Percentiles rank a stretch among this genome's conserved stretches.
phyloP scores from a whole-genome alignment of 2,888 invertebrate species.

The Drosophila fungiperda region DNA sequence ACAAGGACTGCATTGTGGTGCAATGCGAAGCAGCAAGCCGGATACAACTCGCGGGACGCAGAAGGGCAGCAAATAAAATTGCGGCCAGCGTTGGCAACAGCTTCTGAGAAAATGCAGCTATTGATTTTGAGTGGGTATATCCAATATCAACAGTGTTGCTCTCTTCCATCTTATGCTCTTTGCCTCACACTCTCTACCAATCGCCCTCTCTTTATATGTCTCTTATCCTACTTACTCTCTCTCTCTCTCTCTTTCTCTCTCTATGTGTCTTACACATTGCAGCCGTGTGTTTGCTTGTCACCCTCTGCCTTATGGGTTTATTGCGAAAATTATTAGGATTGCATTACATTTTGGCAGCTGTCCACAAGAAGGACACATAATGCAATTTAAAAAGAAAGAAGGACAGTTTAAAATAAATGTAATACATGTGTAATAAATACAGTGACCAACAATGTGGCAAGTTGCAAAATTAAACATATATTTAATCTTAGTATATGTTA shows the following conservation, averaged over 20 bases:
- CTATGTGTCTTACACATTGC: not conserved
- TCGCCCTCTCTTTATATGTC: not conserved
- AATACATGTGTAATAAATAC: slow-evolving; percentile 10
- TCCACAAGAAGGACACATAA: too few species aligned
- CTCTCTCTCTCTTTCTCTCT: not conserved
- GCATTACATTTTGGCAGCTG: slow-evolving; percentile 49
- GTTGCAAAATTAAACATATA: not conserved
- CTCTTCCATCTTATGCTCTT: not conserved
- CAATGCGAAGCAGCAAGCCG: slow-evolving; percentile 34
- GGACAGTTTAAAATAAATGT: not conserved
- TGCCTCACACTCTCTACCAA: not conserved
- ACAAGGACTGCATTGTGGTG: slow-evolving; percentile 33
- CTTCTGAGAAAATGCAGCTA: slow-evolving; percentile 57
- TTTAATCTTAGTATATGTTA: not conserved
- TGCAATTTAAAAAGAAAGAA: not conserved
- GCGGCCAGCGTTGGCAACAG: slow-evolving; percentile 28
- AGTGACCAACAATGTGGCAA: not conserved
- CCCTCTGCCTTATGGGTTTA: slow-evolving; percentile 16
- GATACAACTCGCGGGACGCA: slow-evolving; percentile 20
- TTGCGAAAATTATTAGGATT: slow-evolving; percentile 46
- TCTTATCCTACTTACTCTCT: not conserved
- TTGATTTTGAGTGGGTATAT: slow-evolving; percentile 61
- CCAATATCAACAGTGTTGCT: slow-evolving; percentile 15
- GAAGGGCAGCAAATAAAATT: slow-evolving; percentile 45
- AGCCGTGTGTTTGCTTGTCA: slow-evolving; percentile 12